Conservation (phyloP, 1,140 invertebrate genomes). For the Ceratina japonica region DNA sequence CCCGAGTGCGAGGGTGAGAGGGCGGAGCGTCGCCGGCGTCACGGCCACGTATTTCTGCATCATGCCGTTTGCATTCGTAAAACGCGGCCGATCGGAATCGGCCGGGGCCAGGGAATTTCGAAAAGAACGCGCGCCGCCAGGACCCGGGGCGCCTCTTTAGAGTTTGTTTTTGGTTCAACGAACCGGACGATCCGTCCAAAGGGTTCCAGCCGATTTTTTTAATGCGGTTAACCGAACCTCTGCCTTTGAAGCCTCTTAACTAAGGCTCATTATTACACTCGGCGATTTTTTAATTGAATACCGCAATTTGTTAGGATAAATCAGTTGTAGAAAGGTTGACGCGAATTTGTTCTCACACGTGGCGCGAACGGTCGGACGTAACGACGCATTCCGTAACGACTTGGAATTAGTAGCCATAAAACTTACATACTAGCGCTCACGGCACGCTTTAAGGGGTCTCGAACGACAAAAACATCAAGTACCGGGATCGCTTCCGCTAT, state of each 20-base stretch:
- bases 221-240: no score
- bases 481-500: conserved; percentile 7
- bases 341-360: not conserved
- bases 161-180: no score
- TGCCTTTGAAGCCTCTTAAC: no score
- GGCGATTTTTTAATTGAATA: not conserved
- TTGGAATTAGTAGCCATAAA: not conserved
- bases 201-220: no score
- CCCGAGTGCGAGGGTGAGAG: conserved; percentile 18
- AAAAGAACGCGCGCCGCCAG: not conserved
- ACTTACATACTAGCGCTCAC: not conserved
- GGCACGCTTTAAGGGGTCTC: not conserved
- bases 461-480: not conserved
- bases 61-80: conserved; percentile 29
- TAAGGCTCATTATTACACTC: no score
- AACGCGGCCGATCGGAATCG: conserved; percentile 16
- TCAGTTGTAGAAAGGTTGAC: not conserved
- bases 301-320: not conserved
- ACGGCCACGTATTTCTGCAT: conserved; percentile 22
- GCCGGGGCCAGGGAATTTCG: not conserved
- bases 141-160: not conserved
- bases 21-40: conserved; percentile 20
- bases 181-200: no score
- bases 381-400: no score
- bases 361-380: not conserved